A percentile compares a stretch with the other conserved stretches of the same genome.
These are phyloP conservation scores for Euplagia quadripunctaria DNA, from an alignment of 2,888 invertebrate genomes.

Conservation along the genomic window DNA sequence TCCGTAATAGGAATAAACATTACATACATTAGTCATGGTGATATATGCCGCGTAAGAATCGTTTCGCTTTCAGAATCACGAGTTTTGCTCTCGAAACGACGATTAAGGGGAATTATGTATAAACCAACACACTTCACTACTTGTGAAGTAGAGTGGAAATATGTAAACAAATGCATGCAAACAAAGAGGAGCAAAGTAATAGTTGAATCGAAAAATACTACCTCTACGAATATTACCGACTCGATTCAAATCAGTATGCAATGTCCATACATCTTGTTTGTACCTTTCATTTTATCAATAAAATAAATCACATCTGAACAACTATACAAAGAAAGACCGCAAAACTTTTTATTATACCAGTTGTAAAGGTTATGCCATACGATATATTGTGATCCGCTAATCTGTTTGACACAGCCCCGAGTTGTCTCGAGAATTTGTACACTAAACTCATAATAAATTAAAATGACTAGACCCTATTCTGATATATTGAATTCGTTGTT, in stretches of 20 bases:
- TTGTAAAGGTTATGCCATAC: slow-evolving; percentile 72
- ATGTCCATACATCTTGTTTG: slow-evolving; percentile 68
- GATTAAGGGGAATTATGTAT: slow-evolving; percentile 52
- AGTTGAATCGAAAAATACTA: not conserved
- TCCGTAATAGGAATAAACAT: slow-evolving; percentile 54
- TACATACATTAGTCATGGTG: slow-evolving; percentile 53
- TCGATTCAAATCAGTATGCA: slow-evolving; percentile 57
- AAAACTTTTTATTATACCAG: slow-evolving; percentile 68
- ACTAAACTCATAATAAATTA: slow-evolving; percentile 70
- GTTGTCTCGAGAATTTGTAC: slow-evolving; percentile 75
- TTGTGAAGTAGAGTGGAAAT: slow-evolving; percentile 53
- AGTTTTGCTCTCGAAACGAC: slow-evolving; percentile 78
- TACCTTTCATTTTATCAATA: slow-evolving; percentile 70
- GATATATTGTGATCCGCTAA: slow-evolving; percentile 78
- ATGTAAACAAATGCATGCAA: slow-evolving; percentile 47
- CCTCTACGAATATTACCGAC: slow-evolving; percentile 33
- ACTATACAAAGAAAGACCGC: slow-evolving; percentile 59
- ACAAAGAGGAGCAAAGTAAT: slow-evolving; percentile 3
- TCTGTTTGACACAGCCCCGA: slow-evolving; percentile 72
- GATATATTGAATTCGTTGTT: slow-evolving; percentile 62
- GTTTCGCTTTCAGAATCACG: slow-evolving; percentile 81
- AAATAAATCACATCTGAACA: slow-evolving; percentile 65
- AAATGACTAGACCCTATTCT: slow-evolving; percentile 51
- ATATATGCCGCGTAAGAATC: slow-evolving; percentile 56
- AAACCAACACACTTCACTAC: slow-evolving; percentile 43